A percentile compares a stretch with the other conserved stretches of the same genome.
Conservation (phyloP, 2,797 vertebrate genomes). For the Amniataba percoides region DNA sequence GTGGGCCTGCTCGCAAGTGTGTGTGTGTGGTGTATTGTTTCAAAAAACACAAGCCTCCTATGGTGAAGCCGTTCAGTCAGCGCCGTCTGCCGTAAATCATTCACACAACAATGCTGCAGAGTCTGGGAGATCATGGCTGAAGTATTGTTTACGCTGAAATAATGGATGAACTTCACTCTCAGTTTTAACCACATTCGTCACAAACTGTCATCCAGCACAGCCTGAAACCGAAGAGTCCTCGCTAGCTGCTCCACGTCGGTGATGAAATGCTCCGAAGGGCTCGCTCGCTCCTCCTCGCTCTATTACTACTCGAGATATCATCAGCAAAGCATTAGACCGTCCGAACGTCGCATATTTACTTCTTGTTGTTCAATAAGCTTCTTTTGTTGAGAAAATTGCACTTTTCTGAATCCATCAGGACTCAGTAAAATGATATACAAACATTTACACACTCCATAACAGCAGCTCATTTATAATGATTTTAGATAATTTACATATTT, state of each 20-base stretch:
- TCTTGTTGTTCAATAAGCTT: not conserved
- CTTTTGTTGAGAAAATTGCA: not conserved
- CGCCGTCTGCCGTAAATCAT: conserved; percentile 54
- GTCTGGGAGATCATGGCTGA: conserved; percentile 43
- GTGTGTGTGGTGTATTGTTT: conserved; percentile 25
- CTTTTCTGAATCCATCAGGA: not conserved
- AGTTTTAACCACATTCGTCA: conserved; percentile 61
- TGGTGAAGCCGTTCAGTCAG: conserved; percentile 40
- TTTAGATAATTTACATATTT: not conserved
- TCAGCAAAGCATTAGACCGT: conserved; percentile 16
- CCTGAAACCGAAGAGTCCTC: conserved; percentile 39
- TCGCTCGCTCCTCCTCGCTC: not conserved
- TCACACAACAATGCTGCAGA: conserved; percentile 24
- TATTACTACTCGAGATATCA: conserved; percentile 26
- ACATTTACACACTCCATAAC: not conserved
- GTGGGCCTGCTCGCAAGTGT: not conserved
- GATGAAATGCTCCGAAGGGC: conserved; percentile 53
- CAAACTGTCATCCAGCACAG: conserved; percentile 52
- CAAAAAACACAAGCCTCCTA: conserved; percentile 21
- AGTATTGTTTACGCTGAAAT: conserved; percentile 65
- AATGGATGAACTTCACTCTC: conserved; percentile 63
- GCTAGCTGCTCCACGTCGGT: conserved; percentile 31
- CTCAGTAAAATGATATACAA: not conserved
- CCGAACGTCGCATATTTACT: not conserved
- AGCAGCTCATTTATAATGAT: not conserved